phyloP scores from a whole-genome alignment of 2,888 invertebrate genomes.

The Perdita meconis region DNA sequence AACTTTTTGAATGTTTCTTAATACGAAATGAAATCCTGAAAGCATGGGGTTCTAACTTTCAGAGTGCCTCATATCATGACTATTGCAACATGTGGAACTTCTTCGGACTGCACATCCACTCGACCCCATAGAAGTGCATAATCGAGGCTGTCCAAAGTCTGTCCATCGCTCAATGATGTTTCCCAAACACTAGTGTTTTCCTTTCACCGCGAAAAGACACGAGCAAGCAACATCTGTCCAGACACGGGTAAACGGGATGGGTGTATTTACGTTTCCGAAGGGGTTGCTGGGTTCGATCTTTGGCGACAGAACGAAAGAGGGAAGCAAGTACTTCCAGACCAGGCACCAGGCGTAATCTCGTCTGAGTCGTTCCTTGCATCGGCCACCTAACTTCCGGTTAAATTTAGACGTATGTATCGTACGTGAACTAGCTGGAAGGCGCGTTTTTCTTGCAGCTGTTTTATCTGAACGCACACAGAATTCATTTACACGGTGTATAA shows the following conservation, averaged over 20 bases:
- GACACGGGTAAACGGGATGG: constrained; percentile 55
- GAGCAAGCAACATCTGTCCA: constrained; percentile 48
- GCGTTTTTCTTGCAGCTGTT: background rate
- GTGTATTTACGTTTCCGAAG: constrained; percentile 65
- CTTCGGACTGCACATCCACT: background rate
- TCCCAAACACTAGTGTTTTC: constrained; percentile 55
- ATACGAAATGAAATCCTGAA: no score
- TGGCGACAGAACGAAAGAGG: constrained; percentile 44
- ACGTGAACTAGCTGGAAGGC: background rate
- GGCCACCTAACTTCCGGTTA: constrained; percentile 57
- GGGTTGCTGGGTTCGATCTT: constrained; percentile 66
- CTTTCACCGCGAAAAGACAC: constrained; percentile 34
- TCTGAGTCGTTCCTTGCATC: constrained; percentile 44
- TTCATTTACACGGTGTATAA: constrained; percentile 10
- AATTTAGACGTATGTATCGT: constrained; percentile 49
- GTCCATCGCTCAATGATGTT: constrained; percentile 30
- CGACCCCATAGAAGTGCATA: constrained; percentile 25
- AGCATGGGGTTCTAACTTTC: no score
- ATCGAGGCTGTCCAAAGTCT: constrained; percentile 20
- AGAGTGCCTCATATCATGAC: no score
- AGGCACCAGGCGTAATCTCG: constrained; percentile 54
- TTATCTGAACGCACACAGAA: constrained; percentile 25
- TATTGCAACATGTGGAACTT: constrained; percentile 3
- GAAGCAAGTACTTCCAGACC: constrained; percentile 49
- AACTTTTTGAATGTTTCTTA: no score